Percentiles rank a stretch among this genome's conserved stretches.
Conservation (phyloP, 30 jellyfish, hydroid and myxozoan genomes). For the Aurelia coerulea region DNA sequence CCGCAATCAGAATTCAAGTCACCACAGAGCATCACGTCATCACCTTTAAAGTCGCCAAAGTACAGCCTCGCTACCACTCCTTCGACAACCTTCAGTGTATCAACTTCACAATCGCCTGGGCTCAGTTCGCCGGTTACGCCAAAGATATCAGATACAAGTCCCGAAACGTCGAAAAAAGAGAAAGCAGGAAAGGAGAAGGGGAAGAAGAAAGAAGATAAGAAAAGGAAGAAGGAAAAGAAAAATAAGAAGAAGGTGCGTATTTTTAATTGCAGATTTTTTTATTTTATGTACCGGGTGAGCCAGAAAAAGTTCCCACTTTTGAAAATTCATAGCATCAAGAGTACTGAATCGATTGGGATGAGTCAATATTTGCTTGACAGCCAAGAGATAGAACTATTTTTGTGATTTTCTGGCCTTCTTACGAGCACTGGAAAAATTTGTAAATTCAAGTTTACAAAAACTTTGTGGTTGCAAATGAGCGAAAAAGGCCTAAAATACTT, state of each 20-base stretch:
- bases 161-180: not conserved
- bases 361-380: no score
- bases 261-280: no score
- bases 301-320: no score
- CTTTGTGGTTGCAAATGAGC: no score
- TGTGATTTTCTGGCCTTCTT: no score
- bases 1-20: constrained; percentile 33
- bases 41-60: constrained; percentile 7
- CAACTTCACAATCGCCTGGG: not conserved
- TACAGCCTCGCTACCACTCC: constrained; percentile 11
- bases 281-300: no score
- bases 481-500: no score
- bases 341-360: no score
- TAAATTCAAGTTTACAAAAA: no score
- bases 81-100: constrained; percentile 1
- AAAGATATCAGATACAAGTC: not conserved
- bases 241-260: constrained; percentile 15
- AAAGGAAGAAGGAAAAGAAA: constrained; percentile 55
- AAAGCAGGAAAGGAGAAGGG: constrained; percentile 1
- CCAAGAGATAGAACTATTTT: no score
- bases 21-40: constrained; percentile 20
- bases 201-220: constrained; percentile 57
- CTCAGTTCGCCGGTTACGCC: not conserved
- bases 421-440: no score
- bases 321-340: no score